Evolutionary conservation across 1,140 invertebrate genomes (phyloP), one percentile per base, ranked within the genome.

Genomic region (Chrysomallon squamiferum): DNA sequence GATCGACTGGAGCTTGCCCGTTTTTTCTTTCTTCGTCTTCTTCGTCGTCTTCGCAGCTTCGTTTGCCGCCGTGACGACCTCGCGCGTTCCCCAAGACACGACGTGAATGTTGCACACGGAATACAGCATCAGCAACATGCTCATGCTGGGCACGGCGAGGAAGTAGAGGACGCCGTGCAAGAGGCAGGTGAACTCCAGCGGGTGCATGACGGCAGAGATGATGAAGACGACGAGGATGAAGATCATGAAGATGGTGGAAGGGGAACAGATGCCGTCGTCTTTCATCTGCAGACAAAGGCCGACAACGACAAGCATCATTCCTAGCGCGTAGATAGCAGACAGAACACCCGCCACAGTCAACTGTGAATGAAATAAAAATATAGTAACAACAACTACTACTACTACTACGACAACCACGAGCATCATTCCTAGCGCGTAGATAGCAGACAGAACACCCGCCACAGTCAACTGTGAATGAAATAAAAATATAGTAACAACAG

Each of bases 61-160:
- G 2, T 18, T 54, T 7, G 25, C 50, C n/a, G n/a, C 18, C 2
- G 50, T 54, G 20, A 29, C 56, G 84, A 82, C 96, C 43, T 69
- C 95, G 65, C 95, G 86, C 0, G 95, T 97, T 29, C 95, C 95
- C 95, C 95, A 97, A 1, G 90, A 91, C 0, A 96, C 92, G 71
- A 93, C 92, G 81, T 97, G 94, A 80, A 97, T 87, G 80, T 97
- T 97, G 77, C 94, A 95, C 0, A 96, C 86, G 0, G 94, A 94
- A 78, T 95, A 97, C 52, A 97, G 93, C 50, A 95, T 93, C n/a
- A 97, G 88, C 65, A 97, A 86, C 89, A 97, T 90, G 77, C 96
- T 96, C 94, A 96, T 96, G 68, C 93, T 93, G 0, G 95, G 95
- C 50, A 97, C 93, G 9, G 93, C 93, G n/a, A 97, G 89, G 80